A percentile compares a stretch with the other conserved stretches of the same genome.
phyloP scores from a whole-genome alignment of 1,140 invertebrate species.

The Drosophila takahashii region DNA sequence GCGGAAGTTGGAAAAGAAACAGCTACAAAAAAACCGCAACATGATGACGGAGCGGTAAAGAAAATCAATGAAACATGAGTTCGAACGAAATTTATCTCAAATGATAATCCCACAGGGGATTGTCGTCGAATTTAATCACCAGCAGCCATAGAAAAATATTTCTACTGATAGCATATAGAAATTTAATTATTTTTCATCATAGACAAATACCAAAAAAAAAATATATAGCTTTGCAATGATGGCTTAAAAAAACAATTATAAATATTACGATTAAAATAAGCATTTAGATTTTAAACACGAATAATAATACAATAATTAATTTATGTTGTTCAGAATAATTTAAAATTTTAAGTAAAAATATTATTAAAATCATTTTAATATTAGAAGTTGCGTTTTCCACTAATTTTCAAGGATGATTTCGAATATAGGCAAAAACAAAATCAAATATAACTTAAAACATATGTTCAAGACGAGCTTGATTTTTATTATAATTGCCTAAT shows the following conservation, averaged over 20 bases:
- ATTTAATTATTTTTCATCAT: background rate
- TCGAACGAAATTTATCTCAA: constrained; percentile 31
- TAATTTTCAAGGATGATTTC: no score
- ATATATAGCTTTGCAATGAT: no score
- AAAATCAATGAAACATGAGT: constrained; percentile 59
- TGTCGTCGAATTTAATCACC: background rate
- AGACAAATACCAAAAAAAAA: background rate
- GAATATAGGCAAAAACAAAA: no score
- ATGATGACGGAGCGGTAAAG: constrained; percentile 20
- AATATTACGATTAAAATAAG: no score
- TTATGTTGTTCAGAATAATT: no score
- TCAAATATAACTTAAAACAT: background rate
- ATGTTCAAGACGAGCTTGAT: background rate
- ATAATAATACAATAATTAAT: no score
- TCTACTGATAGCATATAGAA: background rate
- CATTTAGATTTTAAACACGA: no score
- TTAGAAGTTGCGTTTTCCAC: no score
- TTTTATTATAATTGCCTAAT: background rate
- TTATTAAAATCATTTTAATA: no score
- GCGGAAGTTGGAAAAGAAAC: constrained; percentile 43
- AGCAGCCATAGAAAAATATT: background rate
- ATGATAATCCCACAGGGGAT: constrained; percentile 30
- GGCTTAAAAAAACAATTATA: background rate
- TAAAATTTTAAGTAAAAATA: no score
- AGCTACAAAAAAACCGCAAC: constrained; percentile 35